phyloP scores from a whole-genome alignment of 2,888 invertebrate species.

The Dynastes grantii region DNA sequence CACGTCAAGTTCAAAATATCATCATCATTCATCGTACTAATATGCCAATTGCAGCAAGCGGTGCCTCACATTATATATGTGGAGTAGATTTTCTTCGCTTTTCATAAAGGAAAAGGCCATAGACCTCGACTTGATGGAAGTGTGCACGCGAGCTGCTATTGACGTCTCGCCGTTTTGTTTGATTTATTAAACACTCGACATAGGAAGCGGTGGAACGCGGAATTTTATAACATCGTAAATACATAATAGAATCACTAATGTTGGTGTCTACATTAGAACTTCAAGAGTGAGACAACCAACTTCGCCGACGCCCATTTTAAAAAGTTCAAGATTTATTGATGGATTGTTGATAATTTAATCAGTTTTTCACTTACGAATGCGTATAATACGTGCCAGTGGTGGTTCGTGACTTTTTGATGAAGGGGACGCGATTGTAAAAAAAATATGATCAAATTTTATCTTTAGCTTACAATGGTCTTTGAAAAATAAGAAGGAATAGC shows the following conservation, averaged over 20 bases:
- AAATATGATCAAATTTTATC: too few relatives aligned
- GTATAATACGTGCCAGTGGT: too few relatives aligned
- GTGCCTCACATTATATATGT: background rate
- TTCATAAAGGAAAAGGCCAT: background rate
- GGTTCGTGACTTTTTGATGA: too few relatives aligned
- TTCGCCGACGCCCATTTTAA: background rate
- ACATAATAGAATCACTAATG: constrained; percentile 13
- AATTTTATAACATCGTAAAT: constrained; percentile 24
- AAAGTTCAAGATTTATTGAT: constrained; percentile 13
- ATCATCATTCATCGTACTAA: too few relatives aligned
- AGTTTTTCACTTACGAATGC: background rate
- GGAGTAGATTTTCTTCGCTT: background rate
- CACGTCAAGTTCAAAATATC: too few relatives aligned
- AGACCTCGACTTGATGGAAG: constrained; percentile 15
- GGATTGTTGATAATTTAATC: constrained; percentile 10
- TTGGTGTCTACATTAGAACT: constrained; percentile 6
- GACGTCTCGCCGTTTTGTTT: constrained; percentile 33
- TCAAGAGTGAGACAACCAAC: background rate
- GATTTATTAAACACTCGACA: constrained; percentile 33
- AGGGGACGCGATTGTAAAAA: too few relatives aligned
- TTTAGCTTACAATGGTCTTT: too few relatives aligned
- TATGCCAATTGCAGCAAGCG: too few relatives aligned
- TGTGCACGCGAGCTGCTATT: constrained; percentile 26
- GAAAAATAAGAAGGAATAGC: too few relatives aligned
- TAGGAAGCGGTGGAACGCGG: background rate